These are phyloP conservation scores for Pachymerium ferrugineum DNA, from an alignment of 2,888 invertebrate genomes.

Conservation along the genomic window DNA sequence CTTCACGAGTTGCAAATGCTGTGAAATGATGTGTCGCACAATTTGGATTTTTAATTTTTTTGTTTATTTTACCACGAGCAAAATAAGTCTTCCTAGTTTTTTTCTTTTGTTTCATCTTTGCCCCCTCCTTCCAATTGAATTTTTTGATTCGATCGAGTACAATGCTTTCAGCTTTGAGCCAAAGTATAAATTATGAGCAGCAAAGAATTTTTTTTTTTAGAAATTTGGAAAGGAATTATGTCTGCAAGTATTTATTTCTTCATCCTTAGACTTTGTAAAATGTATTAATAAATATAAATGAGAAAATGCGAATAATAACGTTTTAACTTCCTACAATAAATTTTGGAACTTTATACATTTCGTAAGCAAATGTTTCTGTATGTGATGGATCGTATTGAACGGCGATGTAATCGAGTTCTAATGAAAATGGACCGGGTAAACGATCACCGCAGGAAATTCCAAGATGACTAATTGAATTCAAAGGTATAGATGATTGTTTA, in stretches of 20 bases:
- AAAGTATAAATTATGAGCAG: neutral
- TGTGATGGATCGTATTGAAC: constrained; percentile 73
- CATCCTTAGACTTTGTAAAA: constrained; percentile 37
- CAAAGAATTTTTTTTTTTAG: neutral
- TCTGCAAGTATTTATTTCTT: constrained; percentile 37
- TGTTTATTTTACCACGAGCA: too few species aligned
- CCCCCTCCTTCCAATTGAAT: too few species aligned
- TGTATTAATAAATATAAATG: constrained; percentile 35
- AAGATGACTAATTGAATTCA: constrained; percentile 62
- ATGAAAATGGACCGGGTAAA: constrained; percentile 72
- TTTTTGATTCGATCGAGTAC: neutral
- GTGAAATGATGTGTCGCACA: neutral
- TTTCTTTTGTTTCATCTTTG: too few species aligned
- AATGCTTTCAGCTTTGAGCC: neutral
- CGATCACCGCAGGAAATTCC: constrained; percentile 77
- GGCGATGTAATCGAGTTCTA: constrained; percentile 92
- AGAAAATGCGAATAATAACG: too few species aligned
- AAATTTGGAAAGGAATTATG: constrained; percentile 6
- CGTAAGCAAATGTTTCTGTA: constrained; percentile 84
- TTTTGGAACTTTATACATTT: constrained; percentile 71
- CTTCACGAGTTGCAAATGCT: neutral
- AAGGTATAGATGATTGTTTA: constrained; percentile 60
- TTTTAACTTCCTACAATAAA: constrained; percentile 56
- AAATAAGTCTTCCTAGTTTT: neutral
- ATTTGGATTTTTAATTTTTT: too few species aligned